phyloP scores from a whole-genome alignment of 64 coral and sea anemone species.

The Cladopsammia gracilis region DNA sequence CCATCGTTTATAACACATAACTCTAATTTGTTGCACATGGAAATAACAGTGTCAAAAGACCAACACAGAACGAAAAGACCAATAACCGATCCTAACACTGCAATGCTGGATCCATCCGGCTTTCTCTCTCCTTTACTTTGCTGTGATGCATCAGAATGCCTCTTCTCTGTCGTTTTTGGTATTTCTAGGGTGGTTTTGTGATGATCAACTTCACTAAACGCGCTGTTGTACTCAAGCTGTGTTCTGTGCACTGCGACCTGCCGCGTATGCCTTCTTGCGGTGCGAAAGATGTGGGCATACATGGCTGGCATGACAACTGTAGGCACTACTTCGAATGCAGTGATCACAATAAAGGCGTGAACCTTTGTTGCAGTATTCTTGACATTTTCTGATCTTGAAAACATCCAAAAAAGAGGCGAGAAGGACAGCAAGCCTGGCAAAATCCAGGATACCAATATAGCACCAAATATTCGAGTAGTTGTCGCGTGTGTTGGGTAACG shows the following conservation, averaged over 20 bases:
- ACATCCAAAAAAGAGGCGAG: slow-evolving; percentile 58
- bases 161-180: not conserved
- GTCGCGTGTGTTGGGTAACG: slow-evolving; percentile 32
- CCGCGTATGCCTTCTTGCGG: slow-evolving; percentile 29
- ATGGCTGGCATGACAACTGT: slow-evolving; percentile 55
- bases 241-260: not conserved
- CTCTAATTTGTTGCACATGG: slow-evolving; percentile 51
- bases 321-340: slow-evolving; percentile 58
- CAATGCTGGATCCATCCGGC: not conserved
- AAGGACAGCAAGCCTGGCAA: slow-evolving; percentile 14
- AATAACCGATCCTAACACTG: slow-evolving; percentile 61
- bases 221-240: not conserved
- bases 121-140: not conserved
- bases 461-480: not conserved
- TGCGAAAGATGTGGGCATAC: slow-evolving; percentile 38
- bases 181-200: not conserved
- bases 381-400: not conserved
- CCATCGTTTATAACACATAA: slow-evolving; percentile 22
- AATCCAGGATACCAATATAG: slow-evolving; percentile 19
- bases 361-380: slow-evolving; percentile 33
- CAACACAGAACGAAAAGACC: slow-evolving; percentile 56
- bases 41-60: slow-evolving; percentile 60
- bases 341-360: slow-evolving; percentile 46
- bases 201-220: not conserved
- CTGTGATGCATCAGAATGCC: not conserved